Base-by-base conservation (phyloP, 1,140 invertebrate genomes). In the Magallana gigas region DNA sequence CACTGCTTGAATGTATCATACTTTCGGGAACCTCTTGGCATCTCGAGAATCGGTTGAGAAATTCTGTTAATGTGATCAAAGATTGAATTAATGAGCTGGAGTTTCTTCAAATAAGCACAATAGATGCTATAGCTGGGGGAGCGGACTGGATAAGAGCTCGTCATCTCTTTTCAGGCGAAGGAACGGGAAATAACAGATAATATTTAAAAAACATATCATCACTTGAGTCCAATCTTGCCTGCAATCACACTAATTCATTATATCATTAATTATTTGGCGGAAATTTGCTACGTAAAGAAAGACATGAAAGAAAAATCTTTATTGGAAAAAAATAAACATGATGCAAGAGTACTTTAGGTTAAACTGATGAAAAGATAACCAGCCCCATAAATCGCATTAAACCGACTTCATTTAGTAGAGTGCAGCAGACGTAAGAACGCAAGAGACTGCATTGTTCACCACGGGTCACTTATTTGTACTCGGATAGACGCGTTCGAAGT, bases 181-280 rank as follows among this genome's bases (percentile, higher is more conserved):
- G 36, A 23, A 23, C 23, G 23, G 23, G 23, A 23, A 23, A 23
- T 23, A 23, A 23, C 23, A 23, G 36, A 48, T 48, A 48, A 48
- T 48, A 48, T 48, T 48, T 48, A 48, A 48, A 48, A 48, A 48
- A 48, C 36, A 48, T 48, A 48, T 48, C 36, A 48, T 48, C 36
- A 48, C 36, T 48, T 48, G 5, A 29, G 18, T 36, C 29, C 23
- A 29, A 76, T 76, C 68, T 29, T 12, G 23, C 68, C 68, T 76
- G 23, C 68, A 76, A 76, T 76, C 68, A 29, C 9, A 76, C 14
- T 29, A 18, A 76, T 36, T 76, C 68, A 76, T 76, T 76, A 76
- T 29, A 76, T 7, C 68, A 76, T 76, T 76, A 76, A 76, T 76
- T 23, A 76, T 76, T 76, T 76, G 68, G 68, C 68, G 68, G 68